Base-by-base conservation (phyloP, 2,113 vertebrate species). In the Ailurus styani region DNA sequence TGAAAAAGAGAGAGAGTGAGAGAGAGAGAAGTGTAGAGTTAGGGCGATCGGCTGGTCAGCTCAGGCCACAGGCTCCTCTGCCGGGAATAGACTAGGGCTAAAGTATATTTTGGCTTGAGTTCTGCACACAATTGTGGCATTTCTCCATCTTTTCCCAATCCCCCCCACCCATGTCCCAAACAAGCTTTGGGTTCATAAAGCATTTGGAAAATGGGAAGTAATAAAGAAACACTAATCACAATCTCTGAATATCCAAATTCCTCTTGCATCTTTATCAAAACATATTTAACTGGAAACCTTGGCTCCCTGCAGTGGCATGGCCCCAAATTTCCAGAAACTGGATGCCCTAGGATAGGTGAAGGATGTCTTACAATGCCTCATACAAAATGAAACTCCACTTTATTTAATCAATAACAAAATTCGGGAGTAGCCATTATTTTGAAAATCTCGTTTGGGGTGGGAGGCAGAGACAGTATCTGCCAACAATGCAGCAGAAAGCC, bases 51-150 rank as follows among this genome's bases (percentile, higher is more conserved):
- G 68, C 79, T 72, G 83, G 81, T 37, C 17, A 64, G 55, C 25
- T 83, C 57, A 95, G 90, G 87, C 90, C 97, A 96, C 93, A 97
- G 87, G 90, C 3, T 9, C 57, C 77, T 95, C 92, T 97, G 95
- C 84, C 0, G 14, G 96, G 97, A 97, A 97, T 79, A 95, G 57
- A 60, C 47, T 45, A 79, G 84, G 68, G 52, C 85, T 82, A 29
- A 72, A 94, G 64, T 95, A 88, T 96, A 75, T 92, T 96, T 96
- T 98, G 98, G 93, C 94, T 90, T 92, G 75, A 75, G 81, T 73
- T 97, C 52, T 79, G 83, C 87, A 97, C 68, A 93, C 79, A 97
- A 4, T 45, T 97, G 96, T 95, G 93, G 73, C 77, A 85, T 90
- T 95, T 82, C 70, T 96, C 64, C 90, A 94, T 90, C 7, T 50